Conservation (phyloP, 2,888 invertebrate genomes). For the Dasysyrphus albostriatus region DNA sequence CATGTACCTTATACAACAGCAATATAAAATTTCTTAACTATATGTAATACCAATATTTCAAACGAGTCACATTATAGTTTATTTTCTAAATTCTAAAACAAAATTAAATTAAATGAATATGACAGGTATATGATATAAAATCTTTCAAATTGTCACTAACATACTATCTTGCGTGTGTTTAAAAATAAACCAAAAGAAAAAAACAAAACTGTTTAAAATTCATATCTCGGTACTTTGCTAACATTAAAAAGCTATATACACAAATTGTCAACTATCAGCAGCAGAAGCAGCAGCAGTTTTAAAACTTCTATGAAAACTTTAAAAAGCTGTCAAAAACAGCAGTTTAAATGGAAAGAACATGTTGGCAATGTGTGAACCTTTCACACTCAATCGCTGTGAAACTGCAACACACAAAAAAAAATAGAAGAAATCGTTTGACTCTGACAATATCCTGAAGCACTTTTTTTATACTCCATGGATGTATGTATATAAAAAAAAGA, state of each 20-base stretch:
- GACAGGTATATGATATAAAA: neutral
- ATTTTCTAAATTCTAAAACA: neutral
- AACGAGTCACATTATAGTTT: neutral
- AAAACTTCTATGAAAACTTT: conserved; percentile 33
- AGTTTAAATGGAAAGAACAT: conserved; percentile 33
- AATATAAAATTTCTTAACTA: neutral
- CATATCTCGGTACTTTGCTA: conserved; percentile 11
- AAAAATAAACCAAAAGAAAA: neutral
- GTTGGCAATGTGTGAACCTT: conserved; percentile 42
- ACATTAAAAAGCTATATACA: conserved; percentile 21
- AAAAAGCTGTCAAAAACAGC: conserved; percentile 35
- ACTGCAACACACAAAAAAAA: neutral
- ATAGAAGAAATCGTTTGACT: conserved; percentile 40
- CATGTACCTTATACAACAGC: neutral
- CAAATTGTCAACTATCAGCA: conserved; percentile 15
- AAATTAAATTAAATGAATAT: neutral
- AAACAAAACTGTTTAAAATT: conserved; percentile 22
- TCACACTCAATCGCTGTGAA: conserved; percentile 37
- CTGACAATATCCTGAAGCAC: conserved; percentile 15
- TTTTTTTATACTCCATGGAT: conserved; percentile 27
- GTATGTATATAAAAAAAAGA: neutral
- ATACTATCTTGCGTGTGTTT: neutral
- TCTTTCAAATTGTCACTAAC: conserved; percentile 13
- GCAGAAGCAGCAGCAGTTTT: neutral
- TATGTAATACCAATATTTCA: neutral